phyloP scores from a whole-genome alignment of 2,888 invertebrate genomes.

The Brachynemurus nebulosus region DNA sequence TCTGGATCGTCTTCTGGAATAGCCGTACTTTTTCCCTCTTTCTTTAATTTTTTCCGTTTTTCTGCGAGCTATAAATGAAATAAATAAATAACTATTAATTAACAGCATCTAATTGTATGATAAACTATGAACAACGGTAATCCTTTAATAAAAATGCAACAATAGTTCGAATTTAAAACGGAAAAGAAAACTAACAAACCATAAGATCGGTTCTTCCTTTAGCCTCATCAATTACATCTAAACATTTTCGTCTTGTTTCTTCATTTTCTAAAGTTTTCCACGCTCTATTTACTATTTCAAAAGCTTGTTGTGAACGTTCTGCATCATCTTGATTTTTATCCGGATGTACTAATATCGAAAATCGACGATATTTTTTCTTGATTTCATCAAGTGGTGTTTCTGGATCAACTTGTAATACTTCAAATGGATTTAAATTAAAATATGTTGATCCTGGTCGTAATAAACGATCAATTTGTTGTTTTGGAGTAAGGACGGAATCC shows the following conservation, averaged over 20 bases:
- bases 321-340: conserved; percentile 97
- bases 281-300: conserved; percentile 86
- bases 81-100: background rate
- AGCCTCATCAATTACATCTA: conserved; percentile 95
- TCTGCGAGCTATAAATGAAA: conserved; percentile 58
- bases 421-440: conserved; percentile 95
- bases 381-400: conserved; percentile 80
- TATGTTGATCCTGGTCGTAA: conserved; percentile 95
- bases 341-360: conserved; percentile 97
- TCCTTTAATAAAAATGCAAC: too few species aligned
- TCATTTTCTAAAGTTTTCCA: conserved; percentile 95
- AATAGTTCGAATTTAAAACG: too few species aligned
- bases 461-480: conserved; percentile 93
- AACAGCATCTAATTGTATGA: too few species aligned
- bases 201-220: conserved; percentile 87
- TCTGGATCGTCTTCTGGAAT: conserved; percentile 80
- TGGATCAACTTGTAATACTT: conserved; percentile 84
- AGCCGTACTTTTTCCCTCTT: conserved; percentile 63
- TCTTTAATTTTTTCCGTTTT: conserved; percentile 85
- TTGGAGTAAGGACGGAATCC: conserved; percentile 91
- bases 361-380: conserved; percentile 89
- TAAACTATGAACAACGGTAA: too few species aligned
- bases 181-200: too few species aligned
- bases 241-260: conserved; percentile 80
- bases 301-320: conserved; percentile 86